A percentile compares a stretch with the other conserved stretches of the same genome.
These are phyloP conservation scores for Bos indicus DNA, from an alignment of 2,113 vertebrate genomes.

Conservation along the genomic window DNA sequence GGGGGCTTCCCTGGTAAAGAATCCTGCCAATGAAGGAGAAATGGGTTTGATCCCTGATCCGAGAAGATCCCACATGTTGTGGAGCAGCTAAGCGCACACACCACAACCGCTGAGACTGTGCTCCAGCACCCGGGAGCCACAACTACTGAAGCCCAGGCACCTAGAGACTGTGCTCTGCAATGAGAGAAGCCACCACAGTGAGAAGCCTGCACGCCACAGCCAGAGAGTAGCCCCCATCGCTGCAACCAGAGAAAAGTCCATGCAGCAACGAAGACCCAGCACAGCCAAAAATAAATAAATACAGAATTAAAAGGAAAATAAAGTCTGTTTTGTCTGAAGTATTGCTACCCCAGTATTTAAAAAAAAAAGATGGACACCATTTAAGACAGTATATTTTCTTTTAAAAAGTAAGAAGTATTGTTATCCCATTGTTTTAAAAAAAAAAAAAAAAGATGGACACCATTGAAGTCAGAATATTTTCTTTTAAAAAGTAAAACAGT, in stretches of 20 bases:
- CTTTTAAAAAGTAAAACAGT: constrained; percentile 1
- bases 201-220: background rate
- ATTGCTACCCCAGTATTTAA: background rate
- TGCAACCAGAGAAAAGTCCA: background rate
- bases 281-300: background rate
- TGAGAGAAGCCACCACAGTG: background rate
- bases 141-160: accelerated
- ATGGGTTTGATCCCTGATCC: background rate
- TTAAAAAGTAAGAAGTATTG: background rate
- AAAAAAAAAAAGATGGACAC: background rate
- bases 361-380: background rate
- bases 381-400: background rate
- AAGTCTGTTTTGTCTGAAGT: background rate
- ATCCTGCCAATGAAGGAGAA: background rate
- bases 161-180: background rate
- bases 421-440: background rate
- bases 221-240: background rate
- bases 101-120: background rate
- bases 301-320: background rate
- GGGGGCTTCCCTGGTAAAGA: background rate
- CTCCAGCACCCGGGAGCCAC: background rate
- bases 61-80: background rate
- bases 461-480: background rate
- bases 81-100: background rate
- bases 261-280: background rate